Percentiles rank a stretch among this genome's conserved stretches.
Evolutionary conservation across 2,113 vertebrate genomes (phyloP).

Genomic region (Aplodontia rufa): DNA sequence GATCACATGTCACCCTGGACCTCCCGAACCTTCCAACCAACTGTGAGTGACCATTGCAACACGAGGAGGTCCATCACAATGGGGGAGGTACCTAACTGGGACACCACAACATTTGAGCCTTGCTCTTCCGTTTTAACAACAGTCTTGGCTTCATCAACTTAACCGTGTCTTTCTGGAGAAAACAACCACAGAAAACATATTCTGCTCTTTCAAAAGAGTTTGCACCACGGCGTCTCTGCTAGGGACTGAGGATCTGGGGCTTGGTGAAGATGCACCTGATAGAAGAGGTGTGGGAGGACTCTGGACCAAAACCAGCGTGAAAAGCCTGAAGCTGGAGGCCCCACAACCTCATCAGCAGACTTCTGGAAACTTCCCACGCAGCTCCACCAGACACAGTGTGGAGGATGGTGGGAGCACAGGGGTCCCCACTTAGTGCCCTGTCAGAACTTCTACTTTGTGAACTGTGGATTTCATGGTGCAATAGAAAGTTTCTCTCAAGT

Average conservation of each 20-base stretch:
- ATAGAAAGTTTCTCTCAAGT: background rate
- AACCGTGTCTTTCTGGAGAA: slow-evolving; percentile 1
- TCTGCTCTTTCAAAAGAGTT: slow-evolving; percentile 36
- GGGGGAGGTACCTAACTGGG: background rate
- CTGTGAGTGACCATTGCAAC: background rate
- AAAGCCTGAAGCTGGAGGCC: background rate
- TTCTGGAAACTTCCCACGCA: background rate
- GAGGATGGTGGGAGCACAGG: background rate
- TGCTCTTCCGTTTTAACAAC: background rate
- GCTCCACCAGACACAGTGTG: background rate
- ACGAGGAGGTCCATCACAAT: background rate
- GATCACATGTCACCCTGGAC: background rate
- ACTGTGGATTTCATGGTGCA: background rate
- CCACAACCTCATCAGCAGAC: background rate
- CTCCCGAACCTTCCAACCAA: background rate
- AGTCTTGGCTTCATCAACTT: background rate
- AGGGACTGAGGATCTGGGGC: background rate
- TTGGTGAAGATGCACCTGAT: background rate
- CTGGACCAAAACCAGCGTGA: background rate
- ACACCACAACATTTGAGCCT: background rate
- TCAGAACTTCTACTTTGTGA: background rate
- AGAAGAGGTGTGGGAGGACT: background rate
- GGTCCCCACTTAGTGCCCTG: background rate
- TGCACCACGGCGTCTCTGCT: background rate
- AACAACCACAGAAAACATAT: background rate